Evolutionary conservation across 2,888 invertebrate genomes (phyloP).

Genomic region (Idaea straminata): DNA sequence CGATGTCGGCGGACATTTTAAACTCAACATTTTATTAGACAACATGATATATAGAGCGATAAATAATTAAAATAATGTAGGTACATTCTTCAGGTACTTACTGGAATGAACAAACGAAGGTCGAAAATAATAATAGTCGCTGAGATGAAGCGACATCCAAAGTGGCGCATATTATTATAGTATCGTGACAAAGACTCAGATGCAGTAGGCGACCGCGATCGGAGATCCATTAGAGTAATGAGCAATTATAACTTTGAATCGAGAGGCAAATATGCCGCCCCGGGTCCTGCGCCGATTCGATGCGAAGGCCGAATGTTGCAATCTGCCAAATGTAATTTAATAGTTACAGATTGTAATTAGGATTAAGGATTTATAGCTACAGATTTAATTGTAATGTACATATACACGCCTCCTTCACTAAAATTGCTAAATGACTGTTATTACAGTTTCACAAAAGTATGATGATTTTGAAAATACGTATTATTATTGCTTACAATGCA

Average conservation of each 20-base stretch:
- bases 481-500: neutral
- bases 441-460: slow-evolving; percentile 4
- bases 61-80: neutral
- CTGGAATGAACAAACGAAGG: neutral
- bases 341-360: slow-evolving; percentile 29
- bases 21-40: too few species aligned
- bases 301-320: slow-evolving; percentile 62
- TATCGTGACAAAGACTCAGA: slow-evolving; percentile 59
- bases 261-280: slow-evolving; percentile 39
- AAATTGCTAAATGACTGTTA: neutral
- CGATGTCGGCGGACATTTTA: too few species aligned
- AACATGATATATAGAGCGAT: too few species aligned
- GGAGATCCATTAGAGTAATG: slow-evolving; percentile 66
- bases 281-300: slow-evolving; percentile 42
- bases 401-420: slow-evolving; percentile 8
- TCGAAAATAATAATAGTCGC: neutral
- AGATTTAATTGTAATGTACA: slow-evolving; percentile 27
- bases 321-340: slow-evolving; percentile 39
- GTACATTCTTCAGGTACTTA: neutral
- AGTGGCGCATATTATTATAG: slow-evolving; percentile 34
- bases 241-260: slow-evolving; percentile 61
- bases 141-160: neutral
- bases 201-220: slow-evolving; percentile 40
- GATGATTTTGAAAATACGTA: neutral
- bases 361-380: slow-evolving; percentile 33